Evolutionary conservation across 2,888 invertebrate genomes (phyloP).

Genomic region (Nymphalis polychloros): DNA sequence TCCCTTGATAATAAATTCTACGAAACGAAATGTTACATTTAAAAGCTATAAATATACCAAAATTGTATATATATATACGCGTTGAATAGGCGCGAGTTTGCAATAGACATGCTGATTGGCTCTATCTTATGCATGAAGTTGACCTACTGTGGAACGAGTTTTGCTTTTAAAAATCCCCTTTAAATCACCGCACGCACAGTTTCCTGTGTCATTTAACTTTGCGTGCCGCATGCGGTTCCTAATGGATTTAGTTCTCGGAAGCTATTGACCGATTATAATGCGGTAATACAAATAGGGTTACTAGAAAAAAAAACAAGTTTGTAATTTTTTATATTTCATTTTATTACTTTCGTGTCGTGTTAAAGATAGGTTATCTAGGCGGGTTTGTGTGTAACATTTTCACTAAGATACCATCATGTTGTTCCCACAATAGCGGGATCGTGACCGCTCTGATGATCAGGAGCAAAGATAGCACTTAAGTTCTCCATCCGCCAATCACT

Average conservation of each 20-base stretch:
- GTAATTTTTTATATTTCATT: constrained; percentile 15
- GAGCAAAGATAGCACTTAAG: constrained; percentile 58
- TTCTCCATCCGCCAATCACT: constrained; percentile 42
- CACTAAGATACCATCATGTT: constrained; percentile 49
- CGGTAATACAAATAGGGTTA: constrained; percentile 1
- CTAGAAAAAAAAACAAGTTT: constrained; percentile 9
- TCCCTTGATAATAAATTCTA: neutral
- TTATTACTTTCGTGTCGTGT: constrained; percentile 34
- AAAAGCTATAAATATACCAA: neutral
- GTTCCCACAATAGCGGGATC: constrained; percentile 73
- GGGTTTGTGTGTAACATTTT: constrained; percentile 47
- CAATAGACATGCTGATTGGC: constrained; percentile 19
- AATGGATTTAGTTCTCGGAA: constrained; percentile 32
- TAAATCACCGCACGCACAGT: constrained; percentile 28
- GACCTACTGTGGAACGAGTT: constrained; percentile 30
- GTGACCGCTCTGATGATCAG: constrained; percentile 67
- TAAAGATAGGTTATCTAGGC: constrained; percentile 38
- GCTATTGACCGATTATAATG: constrained; percentile 29
- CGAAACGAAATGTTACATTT: neutral
- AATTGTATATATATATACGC: no score
- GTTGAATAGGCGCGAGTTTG: constrained; percentile 10
- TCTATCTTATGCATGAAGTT: constrained; percentile 31
- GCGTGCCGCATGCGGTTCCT: constrained; percentile 31
- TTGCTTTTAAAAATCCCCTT: constrained; percentile 24
- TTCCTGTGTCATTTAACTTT: constrained; percentile 36